These are phyloP conservation scores for Pristionchus fissidentatus DNA, from an alignment of 2,888 invertebrate species.

Conservation along the genomic window DNA sequence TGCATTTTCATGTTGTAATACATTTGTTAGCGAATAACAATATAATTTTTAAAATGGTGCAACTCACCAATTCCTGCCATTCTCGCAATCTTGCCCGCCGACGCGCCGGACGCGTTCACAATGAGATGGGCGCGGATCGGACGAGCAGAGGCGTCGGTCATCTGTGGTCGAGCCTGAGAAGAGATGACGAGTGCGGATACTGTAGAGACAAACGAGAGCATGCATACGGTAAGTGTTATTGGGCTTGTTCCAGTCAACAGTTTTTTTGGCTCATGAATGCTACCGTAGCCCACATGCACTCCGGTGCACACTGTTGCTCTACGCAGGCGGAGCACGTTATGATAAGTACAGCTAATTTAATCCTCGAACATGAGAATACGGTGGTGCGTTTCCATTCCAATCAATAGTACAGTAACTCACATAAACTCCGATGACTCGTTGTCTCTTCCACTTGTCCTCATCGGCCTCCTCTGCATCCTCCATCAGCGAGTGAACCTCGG, in stretches of 20 bases:
- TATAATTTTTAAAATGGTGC: not conserved
- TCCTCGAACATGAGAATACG: no score
- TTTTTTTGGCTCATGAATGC: no score
- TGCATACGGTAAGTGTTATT: no score
- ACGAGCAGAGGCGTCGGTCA: conserved; percentile 73
- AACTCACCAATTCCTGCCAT: conserved; percentile 85
- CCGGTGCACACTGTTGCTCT: no score
- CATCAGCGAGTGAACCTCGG: conserved; percentile 57
- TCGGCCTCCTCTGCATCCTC: conserved; percentile 65
- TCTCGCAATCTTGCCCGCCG: conserved; percentile 84
- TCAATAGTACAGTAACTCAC: conserved; percentile 46
- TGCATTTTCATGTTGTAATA: not conserved
- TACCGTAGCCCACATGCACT: no score
- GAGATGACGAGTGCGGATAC: not conserved
- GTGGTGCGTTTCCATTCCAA: not conserved
- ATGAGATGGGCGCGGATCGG: conserved; percentile 69
- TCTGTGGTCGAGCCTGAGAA: conserved; percentile 67
- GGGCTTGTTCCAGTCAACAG: no score
- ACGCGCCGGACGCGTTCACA: conserved; percentile 88
- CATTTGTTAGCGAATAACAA: not conserved
- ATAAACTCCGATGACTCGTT: conserved; percentile 57
- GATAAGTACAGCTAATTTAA: no score
- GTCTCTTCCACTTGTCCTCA: conserved; percentile 59
- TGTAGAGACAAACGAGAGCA: no score
- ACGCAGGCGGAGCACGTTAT: no score